Evolutionary conservation across 2,888 invertebrate genomes (phyloP).

Genomic region (Leistus spinibarbis): DNA sequence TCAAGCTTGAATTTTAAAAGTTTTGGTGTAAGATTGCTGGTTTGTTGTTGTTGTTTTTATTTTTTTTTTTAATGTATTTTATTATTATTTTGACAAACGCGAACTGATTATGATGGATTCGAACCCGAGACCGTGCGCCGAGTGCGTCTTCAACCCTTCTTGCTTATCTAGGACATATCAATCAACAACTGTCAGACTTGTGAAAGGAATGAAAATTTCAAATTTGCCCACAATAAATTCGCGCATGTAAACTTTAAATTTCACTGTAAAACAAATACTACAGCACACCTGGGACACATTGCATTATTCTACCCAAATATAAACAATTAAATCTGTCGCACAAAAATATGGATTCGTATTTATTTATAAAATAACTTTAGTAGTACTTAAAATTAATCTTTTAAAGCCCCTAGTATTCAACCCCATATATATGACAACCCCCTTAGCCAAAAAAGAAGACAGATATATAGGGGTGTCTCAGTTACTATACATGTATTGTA

Average conservation of each 20-base stretch:
- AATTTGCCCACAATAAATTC: background rate
- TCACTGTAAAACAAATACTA: too few relatives aligned
- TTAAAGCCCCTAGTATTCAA: too few relatives aligned
- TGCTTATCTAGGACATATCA: background rate
- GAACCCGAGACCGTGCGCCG: background rate
- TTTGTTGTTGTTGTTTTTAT: too few relatives aligned
- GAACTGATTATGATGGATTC: background rate
- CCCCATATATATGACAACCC: background rate
- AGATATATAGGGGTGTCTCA: constrained; percentile 20
- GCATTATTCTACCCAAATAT: too few relatives aligned
- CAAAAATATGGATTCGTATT: too few relatives aligned
- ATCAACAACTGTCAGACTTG: background rate
- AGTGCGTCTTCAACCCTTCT: background rate
- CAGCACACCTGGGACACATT: too few relatives aligned
- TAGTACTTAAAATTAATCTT: too few relatives aligned
- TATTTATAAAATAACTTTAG: too few relatives aligned
- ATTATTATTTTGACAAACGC: background rate
- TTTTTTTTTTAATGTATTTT: too few relatives aligned
- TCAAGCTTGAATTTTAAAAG: too few relatives aligned
- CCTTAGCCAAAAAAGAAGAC: background rate
- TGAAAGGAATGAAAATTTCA: background rate
- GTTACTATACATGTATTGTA: constrained; percentile 30
- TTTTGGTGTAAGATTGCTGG: too few relatives aligned
- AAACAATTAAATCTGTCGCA: too few relatives aligned
- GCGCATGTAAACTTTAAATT: background rate